Conservation (phyloP, 1,140 invertebrate species). For the Lepidurus apus region DNA sequence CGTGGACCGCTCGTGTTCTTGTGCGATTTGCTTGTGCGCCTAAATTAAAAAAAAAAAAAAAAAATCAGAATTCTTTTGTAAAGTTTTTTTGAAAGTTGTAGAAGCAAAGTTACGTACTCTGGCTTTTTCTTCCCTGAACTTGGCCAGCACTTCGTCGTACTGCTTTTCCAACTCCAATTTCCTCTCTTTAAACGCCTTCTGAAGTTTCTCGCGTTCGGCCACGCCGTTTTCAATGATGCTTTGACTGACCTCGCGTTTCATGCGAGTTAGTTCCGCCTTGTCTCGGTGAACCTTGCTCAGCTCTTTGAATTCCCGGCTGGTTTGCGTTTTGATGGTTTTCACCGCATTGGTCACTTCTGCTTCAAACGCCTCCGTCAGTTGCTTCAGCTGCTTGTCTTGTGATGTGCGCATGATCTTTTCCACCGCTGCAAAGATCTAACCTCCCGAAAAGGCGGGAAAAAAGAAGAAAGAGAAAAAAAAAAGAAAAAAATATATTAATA, state of each 20-base stretch:
- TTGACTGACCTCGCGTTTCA: conserved; percentile 66
- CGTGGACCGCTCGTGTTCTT: conserved; percentile 2
- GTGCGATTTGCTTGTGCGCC: neutral
- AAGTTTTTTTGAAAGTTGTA: neutral
- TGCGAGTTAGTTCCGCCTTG: conserved; percentile 66
- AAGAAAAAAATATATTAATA: conserved; percentile 23
- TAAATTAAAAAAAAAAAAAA: neutral
- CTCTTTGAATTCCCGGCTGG: conserved; percentile 78
- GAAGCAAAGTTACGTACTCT: conserved; percentile 34
- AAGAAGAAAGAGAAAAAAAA: no score
- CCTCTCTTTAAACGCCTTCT: conserved; percentile 65
- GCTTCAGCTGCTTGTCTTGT: conserved; percentile 71
- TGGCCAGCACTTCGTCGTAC: conserved; percentile 66
- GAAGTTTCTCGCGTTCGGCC: conserved; percentile 67
- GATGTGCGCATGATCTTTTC: conserved; percentile 73
- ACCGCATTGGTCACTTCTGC: conserved; percentile 75
- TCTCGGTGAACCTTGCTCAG: conserved; percentile 74
- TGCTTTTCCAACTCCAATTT: conserved; percentile 66
- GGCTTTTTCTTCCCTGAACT: conserved; percentile 59
- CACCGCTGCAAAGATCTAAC: conserved; percentile 52
- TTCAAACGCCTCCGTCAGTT: conserved; percentile 60
- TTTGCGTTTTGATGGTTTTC: conserved; percentile 70
- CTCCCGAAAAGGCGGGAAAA: conserved; percentile 1
- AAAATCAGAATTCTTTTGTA: neutral
- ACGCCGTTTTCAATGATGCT: conserved; percentile 75